Conservation (phyloP, 2,888 invertebrate species). For the Drosophila borborema region DNA sequence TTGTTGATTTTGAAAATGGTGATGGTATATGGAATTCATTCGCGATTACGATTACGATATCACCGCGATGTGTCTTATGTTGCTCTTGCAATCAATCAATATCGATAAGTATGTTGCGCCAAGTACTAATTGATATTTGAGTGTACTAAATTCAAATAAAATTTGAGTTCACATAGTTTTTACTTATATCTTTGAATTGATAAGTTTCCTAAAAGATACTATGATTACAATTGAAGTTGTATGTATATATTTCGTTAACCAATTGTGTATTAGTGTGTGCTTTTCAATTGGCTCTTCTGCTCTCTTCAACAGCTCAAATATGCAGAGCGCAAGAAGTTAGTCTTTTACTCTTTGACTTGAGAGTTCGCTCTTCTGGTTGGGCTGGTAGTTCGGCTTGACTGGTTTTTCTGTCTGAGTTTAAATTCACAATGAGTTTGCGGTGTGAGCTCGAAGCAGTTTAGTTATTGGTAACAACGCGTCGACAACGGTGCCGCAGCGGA, state of each 20-base stretch:
- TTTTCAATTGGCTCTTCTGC: background rate
- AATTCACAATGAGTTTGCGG: slow-evolving; percentile 45
- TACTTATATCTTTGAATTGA: background rate
- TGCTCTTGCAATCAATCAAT: background rate
- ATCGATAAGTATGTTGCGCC: slow-evolving; percentile 32
- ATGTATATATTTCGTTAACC: background rate
- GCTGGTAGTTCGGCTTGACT: slow-evolving; percentile 55
- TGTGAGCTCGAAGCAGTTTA: slow-evolving; percentile 46
- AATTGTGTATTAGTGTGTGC: background rate
- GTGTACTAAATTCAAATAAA: slow-evolving; percentile 3
- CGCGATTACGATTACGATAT: background rate
- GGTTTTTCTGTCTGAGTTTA: slow-evolving; percentile 38
- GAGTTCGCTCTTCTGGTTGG: slow-evolving; percentile 12
- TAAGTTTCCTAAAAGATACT: background rate
- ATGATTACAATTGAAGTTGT: too few species aligned
- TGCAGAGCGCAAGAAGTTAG: background rate
- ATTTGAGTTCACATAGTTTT: background rate
- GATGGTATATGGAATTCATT: background rate
- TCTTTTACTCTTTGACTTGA: slow-evolving; percentile 30
- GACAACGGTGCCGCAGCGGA: slow-evolving; percentile 43
- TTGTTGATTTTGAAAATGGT: background rate
- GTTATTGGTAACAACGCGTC: slow-evolving; percentile 58
- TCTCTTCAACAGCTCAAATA: slow-evolving; percentile 8
- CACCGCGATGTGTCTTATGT: background rate
- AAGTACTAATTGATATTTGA: slow-evolving; percentile 7